Base-by-base conservation (phyloP, 2,113 vertebrate species). In the Callocephalon fimbriatum region DNA sequence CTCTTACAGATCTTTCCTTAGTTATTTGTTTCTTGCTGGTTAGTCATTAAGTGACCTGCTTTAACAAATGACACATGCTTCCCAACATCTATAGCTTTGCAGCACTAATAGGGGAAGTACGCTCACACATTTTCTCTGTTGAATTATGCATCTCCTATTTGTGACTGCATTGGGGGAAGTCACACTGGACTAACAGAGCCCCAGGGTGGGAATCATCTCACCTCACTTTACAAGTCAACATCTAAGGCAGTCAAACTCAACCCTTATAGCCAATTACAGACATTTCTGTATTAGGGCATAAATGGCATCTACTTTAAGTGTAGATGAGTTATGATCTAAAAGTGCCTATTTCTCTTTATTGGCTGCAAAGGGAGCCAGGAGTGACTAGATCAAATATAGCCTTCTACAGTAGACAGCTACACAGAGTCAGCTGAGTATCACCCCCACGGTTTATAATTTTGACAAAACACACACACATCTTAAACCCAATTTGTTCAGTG, bases 401-500 rank as follows among this genome's bases (percentile, higher is more conserved):
- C 89, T 70, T 90, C 73, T 50, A 93, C 87, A 93, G 66, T 71
- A 95, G 94, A 71, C 78, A 91, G 50, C 77, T 82, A 72, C 63
- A 45, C 20, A 81, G 27, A 86, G 77, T 82, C 84, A 95, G 76
- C 89, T 93, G 94, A 87, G 40, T 67, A 75, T 95, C 80, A 87
- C 80, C 44, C 65, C 87, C 68, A 2, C 61, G 58, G 77, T 93
- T 95, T 68, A 81, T 82, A 93, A 92, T 90, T 96, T 88, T 93
- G 67, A 93, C 62, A 88, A 96, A 94, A 90, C 47, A 61, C 47
- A 86, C 67, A 73, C 37, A 56, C 2, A 0, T 74, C 79, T 90
- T 84, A 75, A 94, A 80, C n/a, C 17, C 2, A 65, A 51, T 80
- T 94, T 86, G 38, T 66, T 77, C 86, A 59, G 65, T 32, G 31